These are phyloP conservation scores for Metellina segmentata DNA, from an alignment of 2,888 invertebrate species.

Conservation along the genomic window DNA sequence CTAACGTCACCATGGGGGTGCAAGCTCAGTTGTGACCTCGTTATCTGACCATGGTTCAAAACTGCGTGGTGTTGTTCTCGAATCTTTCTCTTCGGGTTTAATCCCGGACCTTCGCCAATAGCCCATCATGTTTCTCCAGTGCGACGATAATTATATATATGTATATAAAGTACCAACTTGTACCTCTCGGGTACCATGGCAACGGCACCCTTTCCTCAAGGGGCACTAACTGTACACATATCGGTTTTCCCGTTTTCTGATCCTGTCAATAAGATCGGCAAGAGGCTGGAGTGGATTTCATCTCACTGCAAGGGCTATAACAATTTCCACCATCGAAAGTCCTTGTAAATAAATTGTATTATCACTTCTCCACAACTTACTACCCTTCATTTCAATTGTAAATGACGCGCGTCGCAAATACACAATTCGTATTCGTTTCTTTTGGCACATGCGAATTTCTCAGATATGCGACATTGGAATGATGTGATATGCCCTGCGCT, in stretches of 20 bases:
- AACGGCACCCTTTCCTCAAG: too few species aligned
- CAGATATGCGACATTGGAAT: conserved; percentile 8
- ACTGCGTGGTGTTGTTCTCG: too few species aligned
- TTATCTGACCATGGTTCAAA: too few species aligned
- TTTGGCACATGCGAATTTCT: neutral
- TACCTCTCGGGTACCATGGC: too few species aligned
- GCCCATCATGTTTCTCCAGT: too few species aligned
- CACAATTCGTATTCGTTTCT: neutral
- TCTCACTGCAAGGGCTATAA: conserved; percentile 12
- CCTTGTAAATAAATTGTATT: conserved; percentile 31
- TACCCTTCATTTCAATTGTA: conserved; percentile 41
- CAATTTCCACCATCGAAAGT: conserved; percentile 17
- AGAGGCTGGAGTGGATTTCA: conserved; percentile 6
- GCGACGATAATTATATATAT: too few species aligned
- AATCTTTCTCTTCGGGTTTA: too few species aligned
- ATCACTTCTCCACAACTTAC: conserved; percentile 20
- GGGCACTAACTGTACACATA: too few species aligned
- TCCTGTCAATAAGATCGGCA: conserved; percentile 11
- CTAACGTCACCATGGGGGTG: too few species aligned
- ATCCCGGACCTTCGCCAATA: too few species aligned
- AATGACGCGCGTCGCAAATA: conserved; percentile 38
- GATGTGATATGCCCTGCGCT: conserved; percentile 25
- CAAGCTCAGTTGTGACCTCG: too few species aligned
- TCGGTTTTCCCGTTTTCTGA: neutral
- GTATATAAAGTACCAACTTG: too few species aligned